phyloP scores from a whole-genome alignment of 2,797 vertebrate genomes.

The Lithobates sylvaticus region DNA sequence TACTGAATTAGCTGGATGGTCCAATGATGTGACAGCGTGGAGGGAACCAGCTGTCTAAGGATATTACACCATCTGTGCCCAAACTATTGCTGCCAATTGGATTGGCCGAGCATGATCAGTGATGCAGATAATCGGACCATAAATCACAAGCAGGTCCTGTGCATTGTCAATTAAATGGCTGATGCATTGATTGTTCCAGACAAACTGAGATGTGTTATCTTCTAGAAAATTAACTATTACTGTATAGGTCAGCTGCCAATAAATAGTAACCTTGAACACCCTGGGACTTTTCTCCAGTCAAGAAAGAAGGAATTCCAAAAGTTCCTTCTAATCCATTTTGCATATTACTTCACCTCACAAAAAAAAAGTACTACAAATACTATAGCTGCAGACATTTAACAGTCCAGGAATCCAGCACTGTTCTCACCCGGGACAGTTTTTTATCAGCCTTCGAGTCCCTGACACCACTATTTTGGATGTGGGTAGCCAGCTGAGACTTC shows the following conservation, averaged over 20 bases:
- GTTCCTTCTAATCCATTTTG: neutral
- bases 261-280: constrained; percentile 38
- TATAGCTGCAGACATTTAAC: too few relatives aligned
- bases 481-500: too few relatives aligned
- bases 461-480: too few relatives aligned
- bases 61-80: constrained; percentile 91
- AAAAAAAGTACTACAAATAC: too few relatives aligned
- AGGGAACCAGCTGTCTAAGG: constrained; percentile 86
- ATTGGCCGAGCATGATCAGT: constrained; percentile 80
- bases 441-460: too few relatives aligned
- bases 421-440: too few relatives aligned
- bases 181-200: constrained; percentile 70
- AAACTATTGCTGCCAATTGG: constrained; percentile 84
- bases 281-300: neutral
- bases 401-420: too few relatives aligned
- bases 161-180: constrained; percentile 75
- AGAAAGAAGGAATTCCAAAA: neutral
- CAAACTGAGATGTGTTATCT: constrained; percentile 69
- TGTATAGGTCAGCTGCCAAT: neutral
- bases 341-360: neutral
- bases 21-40: constrained; percentile 74
- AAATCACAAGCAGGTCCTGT: constrained; percentile 74
- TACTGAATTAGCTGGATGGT: constrained; percentile 76
- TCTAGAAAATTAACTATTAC: constrained; percentile 65
- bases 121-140: constrained; percentile 86